Base-by-base conservation (phyloP, 2,797 vertebrate species). In the Alectoris magna region DNA sequence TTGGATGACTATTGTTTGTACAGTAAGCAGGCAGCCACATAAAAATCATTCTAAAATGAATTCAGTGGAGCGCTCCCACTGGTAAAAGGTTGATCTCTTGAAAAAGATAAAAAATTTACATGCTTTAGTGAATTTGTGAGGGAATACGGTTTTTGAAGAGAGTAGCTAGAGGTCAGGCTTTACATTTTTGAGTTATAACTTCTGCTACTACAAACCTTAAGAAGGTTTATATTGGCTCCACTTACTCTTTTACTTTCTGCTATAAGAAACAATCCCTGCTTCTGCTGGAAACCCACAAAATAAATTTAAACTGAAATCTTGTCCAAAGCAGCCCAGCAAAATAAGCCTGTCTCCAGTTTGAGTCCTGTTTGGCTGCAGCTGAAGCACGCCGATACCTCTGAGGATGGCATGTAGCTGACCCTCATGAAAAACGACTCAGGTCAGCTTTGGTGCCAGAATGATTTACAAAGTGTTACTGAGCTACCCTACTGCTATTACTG, bases 1-100 rank as follows among this genome's bases (percentile, higher is more conserved):
- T 58, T 91, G 60, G 46, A 73, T 87, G 90, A 95, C 56, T 82
- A 63, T 56, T 95, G 84, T 93, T 95, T 92, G 91, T 92, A 84
- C 68, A 93, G 71, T 93, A 94, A 95, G 55, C 67, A 92, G 63
- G 69, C 72, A 94, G 73, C 43, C 87, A 95, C 77, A 88, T 78
- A 97, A 97, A 96, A 96, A 87, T 51, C 63, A 94, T 81, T 75
- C 63, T 81, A 93, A 90, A 97, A 97, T 91, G 38, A 96, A 97
- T 95, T 95, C 90, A 85, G 39, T 85, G 87, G 56, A 73, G 53
- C 14, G 24, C 38, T 96, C 70, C 92, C 23, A 19, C n/a, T 34
- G 29, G 59, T 92, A 89, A 96, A 95, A 59, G 49, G 66, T 80
- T 95, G 78, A 75, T 79, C 86, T 60, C 55, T 90, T 82, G 88